Percentiles rank a stretch among this genome's conserved stretches.
These are phyloP conservation scores for Ispidina picta DNA, from an alignment of 2,797 vertebrate genomes.

Conservation along the genomic window DNA sequence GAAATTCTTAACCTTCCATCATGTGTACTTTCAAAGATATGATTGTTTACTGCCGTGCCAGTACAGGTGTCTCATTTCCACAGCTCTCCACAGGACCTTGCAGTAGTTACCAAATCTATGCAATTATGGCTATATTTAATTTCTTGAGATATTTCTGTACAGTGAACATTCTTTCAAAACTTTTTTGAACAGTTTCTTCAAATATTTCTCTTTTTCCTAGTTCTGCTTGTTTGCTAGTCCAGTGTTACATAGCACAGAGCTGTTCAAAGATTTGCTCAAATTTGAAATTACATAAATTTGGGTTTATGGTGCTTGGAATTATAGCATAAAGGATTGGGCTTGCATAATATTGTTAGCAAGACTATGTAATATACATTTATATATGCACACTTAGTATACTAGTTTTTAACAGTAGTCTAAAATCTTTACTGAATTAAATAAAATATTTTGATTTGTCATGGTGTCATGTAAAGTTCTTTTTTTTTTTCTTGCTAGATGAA, in stretches of 20 bases:
- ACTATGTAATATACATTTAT: not conserved
- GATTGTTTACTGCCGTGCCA: not conserved
- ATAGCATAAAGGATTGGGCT: not conserved
- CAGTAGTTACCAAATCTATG: not conserved
- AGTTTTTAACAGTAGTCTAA: conserved; percentile 1
- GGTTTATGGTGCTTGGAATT: not conserved
- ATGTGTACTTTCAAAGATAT: not conserved
- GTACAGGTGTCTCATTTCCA: not conserved
- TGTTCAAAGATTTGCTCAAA: not conserved
- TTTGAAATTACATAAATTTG: not conserved
- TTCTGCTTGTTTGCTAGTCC: not conserved
- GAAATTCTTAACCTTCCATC: not conserved
- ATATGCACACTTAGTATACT: not conserved
- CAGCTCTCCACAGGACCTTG: not conserved
- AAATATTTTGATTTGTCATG: conserved; percentile 24
- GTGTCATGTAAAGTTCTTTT: not conserved
- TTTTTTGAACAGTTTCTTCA: not conserved
- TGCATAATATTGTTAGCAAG: not conserved
- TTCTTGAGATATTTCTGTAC: not conserved
- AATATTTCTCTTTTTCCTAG: not conserved
- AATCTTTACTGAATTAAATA: conserved; percentile 18
- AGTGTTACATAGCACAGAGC: not conserved
- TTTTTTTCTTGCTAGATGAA: not conserved
- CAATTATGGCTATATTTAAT: not conserved
- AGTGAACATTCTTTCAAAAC: not conserved